Evolutionary conservation across 2,888 invertebrate genomes (phyloP).

Genomic region (Cephus pulcher): DNA sequence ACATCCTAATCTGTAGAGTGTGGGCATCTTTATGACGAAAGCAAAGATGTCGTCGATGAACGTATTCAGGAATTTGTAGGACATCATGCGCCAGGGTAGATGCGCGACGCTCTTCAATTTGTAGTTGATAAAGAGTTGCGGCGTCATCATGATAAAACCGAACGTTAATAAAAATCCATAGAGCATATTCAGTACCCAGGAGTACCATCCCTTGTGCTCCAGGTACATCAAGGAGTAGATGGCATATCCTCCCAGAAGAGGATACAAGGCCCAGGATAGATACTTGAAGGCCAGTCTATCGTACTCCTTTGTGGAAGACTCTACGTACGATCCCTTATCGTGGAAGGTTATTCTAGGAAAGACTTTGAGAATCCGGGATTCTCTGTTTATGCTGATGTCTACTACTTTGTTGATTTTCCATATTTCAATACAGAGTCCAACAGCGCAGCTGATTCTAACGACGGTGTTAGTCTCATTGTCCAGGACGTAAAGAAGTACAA

Average conservation of each 20-base stretch:
- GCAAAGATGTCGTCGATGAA: constrained; percentile 99
- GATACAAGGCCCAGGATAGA: constrained; percentile 95
- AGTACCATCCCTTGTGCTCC: constrained; percentile 99
- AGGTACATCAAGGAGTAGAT: constrained; percentile 94
- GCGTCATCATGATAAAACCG: constrained; percentile 99
- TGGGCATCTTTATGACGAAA: constrained; percentile 99
- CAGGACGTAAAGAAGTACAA: constrained; percentile 95
- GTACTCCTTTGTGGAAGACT: constrained; percentile 93
- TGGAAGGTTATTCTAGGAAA: constrained; percentile 84
- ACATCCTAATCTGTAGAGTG: constrained; percentile 97
- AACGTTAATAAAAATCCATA: constrained; percentile 98
- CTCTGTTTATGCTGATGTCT: constrained; percentile 84
- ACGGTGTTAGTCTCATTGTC: constrained; percentile 99
- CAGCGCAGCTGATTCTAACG: constrained; percentile 92
- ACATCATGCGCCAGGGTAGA: constrained; percentile 99
- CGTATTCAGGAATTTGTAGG: constrained; percentile 98
- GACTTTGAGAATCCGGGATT: constrained; percentile 79
- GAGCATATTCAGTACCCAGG: constrained; percentile 94
- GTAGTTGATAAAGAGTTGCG: constrained; percentile 99
- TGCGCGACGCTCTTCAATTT: constrained; percentile 99
- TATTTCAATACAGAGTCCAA: constrained; percentile 95
- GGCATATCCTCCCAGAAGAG: constrained; percentile 92
- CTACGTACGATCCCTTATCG: constrained; percentile 97
- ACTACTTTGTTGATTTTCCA: constrained; percentile 99
- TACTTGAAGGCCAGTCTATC: constrained; percentile 97